Evolutionary conservation across 92 coral and sea anemone genomes (phyloP).

Genomic region (Micromussa lordhowensis): DNA sequence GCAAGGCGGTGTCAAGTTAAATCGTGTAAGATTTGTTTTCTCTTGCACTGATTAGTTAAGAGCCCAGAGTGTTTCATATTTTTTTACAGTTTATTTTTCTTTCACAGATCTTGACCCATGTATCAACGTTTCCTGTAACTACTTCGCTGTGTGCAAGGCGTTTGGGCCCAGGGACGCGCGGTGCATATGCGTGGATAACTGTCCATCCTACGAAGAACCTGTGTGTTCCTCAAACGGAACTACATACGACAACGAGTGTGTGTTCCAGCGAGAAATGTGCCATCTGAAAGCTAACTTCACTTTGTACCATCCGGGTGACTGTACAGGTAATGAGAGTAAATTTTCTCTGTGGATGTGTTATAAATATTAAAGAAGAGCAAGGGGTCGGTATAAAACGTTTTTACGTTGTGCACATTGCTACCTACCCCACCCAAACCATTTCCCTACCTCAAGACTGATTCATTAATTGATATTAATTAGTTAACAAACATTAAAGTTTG

Average conservation of each 20-base stretch:
- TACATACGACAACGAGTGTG: slow-evolving; percentile 63
- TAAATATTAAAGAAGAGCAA: no score
- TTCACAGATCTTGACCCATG: slow-evolving; percentile 66
- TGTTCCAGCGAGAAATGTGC: slow-evolving; percentile 64
- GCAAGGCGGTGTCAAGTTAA: no score
- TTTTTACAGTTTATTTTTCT: neutral
- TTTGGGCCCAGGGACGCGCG: slow-evolving; percentile 60
- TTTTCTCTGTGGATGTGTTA: no score
- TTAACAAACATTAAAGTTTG: no score
- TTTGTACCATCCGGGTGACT: slow-evolving; percentile 64
- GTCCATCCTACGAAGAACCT: slow-evolving; percentile 66
- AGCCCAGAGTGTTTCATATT: neutral
- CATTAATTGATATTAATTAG: no score
- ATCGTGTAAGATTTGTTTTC: no score
- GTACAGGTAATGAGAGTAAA: slow-evolving; percentile 42
- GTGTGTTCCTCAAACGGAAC: slow-evolving; percentile 71
- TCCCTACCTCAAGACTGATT: no score
- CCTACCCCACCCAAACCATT: no score
- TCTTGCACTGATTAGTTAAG: no score
- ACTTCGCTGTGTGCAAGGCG: slow-evolving; percentile 55
- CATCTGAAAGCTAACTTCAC: slow-evolving; percentile 50
- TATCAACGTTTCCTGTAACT: slow-evolving; percentile 54
- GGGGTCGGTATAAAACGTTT: no score
- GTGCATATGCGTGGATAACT: slow-evolving; percentile 46
- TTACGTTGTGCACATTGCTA: no score